Evolutionary conservation across 2,888 invertebrate genomes (phyloP), one percentile per base, ranked within the genome.

Genomic region (Lasioglossum calceatum): DNA sequence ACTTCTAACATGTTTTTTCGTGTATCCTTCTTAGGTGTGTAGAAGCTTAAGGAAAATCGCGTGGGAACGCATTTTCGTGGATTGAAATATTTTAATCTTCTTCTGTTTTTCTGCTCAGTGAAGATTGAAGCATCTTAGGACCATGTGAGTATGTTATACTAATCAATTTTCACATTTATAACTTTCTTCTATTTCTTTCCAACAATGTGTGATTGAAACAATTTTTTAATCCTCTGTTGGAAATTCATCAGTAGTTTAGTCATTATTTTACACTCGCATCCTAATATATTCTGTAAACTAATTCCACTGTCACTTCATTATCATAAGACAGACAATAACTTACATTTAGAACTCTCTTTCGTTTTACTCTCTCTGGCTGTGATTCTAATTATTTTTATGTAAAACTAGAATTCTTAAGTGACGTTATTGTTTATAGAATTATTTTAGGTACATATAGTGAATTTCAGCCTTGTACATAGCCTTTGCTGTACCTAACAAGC

Each of bases 11-110:
- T 67, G 39, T 77, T 89, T 86, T 88, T 91, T 90, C 87, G 76
- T 94, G 86, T 93, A 92, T 94, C 92, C 89, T 87, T 88, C 88
- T 88, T 91, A 94, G 94, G 94, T 94, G 90, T 94, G 91, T 93
- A 93, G 93, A 92, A 92, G 92, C 92, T 89, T 92, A 87, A 87
- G 86, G 92, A 92, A 85, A 91, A 91, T 90, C 89, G 91, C 89
- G 91, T 91, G 91, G 93, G 91, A 92, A 93, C 91, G 90, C 93
- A 89, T 89, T 92, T 90, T 91, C 92, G 90, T 91, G 92, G 93
- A 88, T 92, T 91, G 83, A 93, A 93, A 92, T 90, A 91, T 90
- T 91, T 91, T 90, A 92, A 90, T 87, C 82, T 77, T 32, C 77
- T 90, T 92, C 90, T 87, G n/a, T 91, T 90, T 89, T 88, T 90